Evolutionary conservation across 1,140 invertebrate species (phyloP), one percentile per base, ranked within the genome.

Genomic region (Dendrolimus kikuchii): DNA sequence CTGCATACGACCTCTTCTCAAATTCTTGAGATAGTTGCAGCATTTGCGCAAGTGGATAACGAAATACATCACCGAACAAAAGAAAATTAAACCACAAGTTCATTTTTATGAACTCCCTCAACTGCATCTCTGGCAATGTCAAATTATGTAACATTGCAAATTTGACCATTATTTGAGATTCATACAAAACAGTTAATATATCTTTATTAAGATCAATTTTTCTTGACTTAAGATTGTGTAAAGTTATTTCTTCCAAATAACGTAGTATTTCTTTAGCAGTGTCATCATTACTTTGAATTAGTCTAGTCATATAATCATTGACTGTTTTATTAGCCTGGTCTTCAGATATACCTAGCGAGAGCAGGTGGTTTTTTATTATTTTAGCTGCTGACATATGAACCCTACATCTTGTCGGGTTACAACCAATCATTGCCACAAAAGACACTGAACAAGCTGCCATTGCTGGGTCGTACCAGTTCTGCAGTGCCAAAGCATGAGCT

Each of bases 61-160:
- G 77, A 66, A 91, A 91, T 6, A 92, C 88, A 55, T 92, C 89
- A 6, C 88, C 88, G 49, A 91, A 91, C 38, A 92, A 69, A 40
- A 92, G 66, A 71, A 92, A 92, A 48, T 90, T 89, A 52, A 92
- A 89, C 91, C 91, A 92, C 23, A 88, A 78, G 71, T 92, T 89
- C 3, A 86, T 68, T 42, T 68, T 72, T 5, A 90, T 87, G 53
- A 90, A 90, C 61, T 88, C 80, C 62, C 78, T 88, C 8, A 92
- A 67, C 50, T 91, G 88, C 47, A 65, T 66, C 58, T 89, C 86
- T 3, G 92, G 92, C 36, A 90, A 66, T 36, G 83, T 71, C 37
- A 89, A 68, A 57, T 90, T 89, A 52, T 91, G 90, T 36, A 88
- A 62, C 61, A 76, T 75, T 8, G 91, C 88, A 74, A 92, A 92